Percentiles rank a stretch among this genome's conserved stretches.
These are phyloP conservation scores for Spisula solida DNA, from an alignment of 2,888 invertebrate genomes.

Conservation along the genomic window DNA sequence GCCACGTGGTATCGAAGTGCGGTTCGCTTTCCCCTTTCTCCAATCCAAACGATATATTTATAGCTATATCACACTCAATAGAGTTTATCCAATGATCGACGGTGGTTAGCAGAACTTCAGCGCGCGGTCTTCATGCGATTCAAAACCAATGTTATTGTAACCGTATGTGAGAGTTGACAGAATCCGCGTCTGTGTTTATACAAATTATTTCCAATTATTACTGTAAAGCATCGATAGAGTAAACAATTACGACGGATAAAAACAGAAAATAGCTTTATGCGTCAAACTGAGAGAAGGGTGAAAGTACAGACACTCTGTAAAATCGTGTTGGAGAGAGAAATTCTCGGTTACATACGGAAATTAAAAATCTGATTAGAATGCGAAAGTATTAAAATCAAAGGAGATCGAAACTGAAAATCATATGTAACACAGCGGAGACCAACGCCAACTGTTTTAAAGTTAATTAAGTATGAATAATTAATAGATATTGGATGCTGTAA, in stretches of 20 bases:
- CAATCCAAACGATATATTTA: neutral
- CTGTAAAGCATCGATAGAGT: neutral
- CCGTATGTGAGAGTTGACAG: neutral
- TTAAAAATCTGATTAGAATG: neutral
- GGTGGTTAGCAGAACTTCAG: constrained; percentile 8
- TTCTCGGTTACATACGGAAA: neutral
- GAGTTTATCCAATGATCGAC: constrained; percentile 22
- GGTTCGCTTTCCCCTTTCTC: neutral
- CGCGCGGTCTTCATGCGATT: neutral
- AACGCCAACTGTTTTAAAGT: neutral
- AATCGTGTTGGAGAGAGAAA: neutral
- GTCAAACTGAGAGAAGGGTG: neutral
- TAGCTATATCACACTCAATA: neutral
- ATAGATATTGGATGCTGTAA: neutral
- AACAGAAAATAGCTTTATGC: neutral
- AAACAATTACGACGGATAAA: neutral
- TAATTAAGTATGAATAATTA: constrained; percentile 4
- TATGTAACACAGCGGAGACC: neutral
- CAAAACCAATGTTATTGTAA: neutral
- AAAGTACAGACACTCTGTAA: neutral
- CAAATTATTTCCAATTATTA: neutral
- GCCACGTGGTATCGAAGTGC: neutral
- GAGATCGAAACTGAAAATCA: neutral
- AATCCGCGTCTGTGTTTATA: neutral
- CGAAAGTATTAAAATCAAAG: neutral